Percentiles rank a stretch among this genome's conserved stretches.
Conservation (phyloP, 1,140 invertebrate genomes). For the Magallana angulata region DNA sequence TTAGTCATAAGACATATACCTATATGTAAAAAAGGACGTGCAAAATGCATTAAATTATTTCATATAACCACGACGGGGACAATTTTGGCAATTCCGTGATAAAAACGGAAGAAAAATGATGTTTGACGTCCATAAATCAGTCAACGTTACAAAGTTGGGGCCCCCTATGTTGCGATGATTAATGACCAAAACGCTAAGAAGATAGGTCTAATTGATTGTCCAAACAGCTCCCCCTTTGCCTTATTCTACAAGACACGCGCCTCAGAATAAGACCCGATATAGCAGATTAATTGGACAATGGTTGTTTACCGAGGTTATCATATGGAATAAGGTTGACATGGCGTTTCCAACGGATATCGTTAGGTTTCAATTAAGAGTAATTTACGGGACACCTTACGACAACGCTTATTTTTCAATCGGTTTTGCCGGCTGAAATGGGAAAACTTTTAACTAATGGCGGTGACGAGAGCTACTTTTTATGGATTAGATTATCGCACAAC, state of each 20-base stretch:
- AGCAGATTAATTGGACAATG: constrained; percentile 33
- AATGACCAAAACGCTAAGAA: constrained; percentile 18
- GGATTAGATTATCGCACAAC: constrained; percentile 24
- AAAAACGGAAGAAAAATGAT: constrained; percentile 18
- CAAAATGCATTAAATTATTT: not conserved
- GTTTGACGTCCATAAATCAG: constrained; percentile 35
- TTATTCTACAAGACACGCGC: not conserved
- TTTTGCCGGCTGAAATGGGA: constrained; percentile 1
- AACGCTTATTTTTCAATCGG: constrained; percentile 35
- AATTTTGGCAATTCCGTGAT: constrained; percentile 12
- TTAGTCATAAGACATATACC: too few relatives aligned
- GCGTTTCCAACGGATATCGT: constrained; percentile 30
- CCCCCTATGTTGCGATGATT: constrained; percentile 15
- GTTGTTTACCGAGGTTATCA: constrained; percentile 6
- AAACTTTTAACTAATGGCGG: constrained; percentile 16
- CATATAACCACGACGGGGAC: not conserved
- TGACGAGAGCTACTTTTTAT: constrained; percentile 9
- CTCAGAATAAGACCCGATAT: not conserved
- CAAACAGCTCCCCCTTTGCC: not conserved
- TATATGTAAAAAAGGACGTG: not conserved
- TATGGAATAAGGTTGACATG: not conserved
- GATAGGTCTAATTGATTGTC: not conserved
- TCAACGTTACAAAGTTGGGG: not conserved
- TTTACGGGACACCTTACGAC: constrained; percentile 18
- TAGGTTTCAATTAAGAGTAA: constrained; percentile 29